Evolutionary conservation across 2,797 vertebrate species (phyloP), one percentile per base, ranked within the genome.

Genomic region (Hoplostethus mediterraneus): DNA sequence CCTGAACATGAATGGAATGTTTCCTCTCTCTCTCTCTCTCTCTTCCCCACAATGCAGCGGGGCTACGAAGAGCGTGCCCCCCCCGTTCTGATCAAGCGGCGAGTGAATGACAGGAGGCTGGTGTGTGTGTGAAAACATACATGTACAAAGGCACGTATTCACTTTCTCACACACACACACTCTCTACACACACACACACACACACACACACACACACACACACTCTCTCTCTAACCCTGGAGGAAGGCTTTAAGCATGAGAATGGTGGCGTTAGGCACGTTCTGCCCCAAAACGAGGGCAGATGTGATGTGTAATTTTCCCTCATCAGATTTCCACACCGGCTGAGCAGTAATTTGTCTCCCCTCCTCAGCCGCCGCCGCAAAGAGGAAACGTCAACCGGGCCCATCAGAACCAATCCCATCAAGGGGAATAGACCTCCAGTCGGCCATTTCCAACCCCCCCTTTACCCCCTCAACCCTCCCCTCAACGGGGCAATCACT

Each of bases 301-400:
- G 87, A 92, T 90, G 90, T 92, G 84, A 86, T 72, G 81, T 77
- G 84, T 84, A 87, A 90, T 91, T 93, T 90, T 68, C 81, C 87
- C 84, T 89, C 81, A 85, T 90, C 86, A 86, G 66, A 83, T 91
- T 88, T 89, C 88, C 79, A 77, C 31, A 51, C 79, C 48, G 81
- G 83, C 81, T 66, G 59, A 83, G 67, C 64, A 76, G 76, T 48
- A 88, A 92, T 90, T 91, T 82, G 79, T 88, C 87, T 79, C 64
- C 67, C 69, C 71, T 81, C 63, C 71, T 87, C 70, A 73, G 81
- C 71, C 36, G 17, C 81, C 77, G 63, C 82, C 80, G 33, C 73
- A 84, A 81, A 86, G 82, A 88, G 86, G 88, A 90, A 89, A 90
- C 44, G 78, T 89, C 87, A 90, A 79, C 81, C 84, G 56, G 59